Evolutionary conservation across 2,888 invertebrate species (phyloP).

Genomic region (Isoperla grammatica): DNA sequence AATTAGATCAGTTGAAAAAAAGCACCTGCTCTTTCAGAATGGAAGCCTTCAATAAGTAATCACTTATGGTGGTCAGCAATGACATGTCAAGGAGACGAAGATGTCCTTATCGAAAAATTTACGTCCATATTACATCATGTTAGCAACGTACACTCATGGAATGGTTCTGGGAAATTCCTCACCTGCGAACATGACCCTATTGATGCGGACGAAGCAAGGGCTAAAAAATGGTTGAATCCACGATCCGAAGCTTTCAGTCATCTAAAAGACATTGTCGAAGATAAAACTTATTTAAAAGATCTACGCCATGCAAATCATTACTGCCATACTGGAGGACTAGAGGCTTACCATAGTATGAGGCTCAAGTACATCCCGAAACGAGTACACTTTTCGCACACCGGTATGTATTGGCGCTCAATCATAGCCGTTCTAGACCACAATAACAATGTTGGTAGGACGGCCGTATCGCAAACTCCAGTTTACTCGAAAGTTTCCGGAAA

Average conservation of each 20-base stretch:
- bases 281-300: neutral
- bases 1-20: no score
- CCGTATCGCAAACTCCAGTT: neutral
- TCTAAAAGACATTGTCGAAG: neutral
- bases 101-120: neutral
- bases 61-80: neutral
- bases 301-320: neutral
- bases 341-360: neutral
- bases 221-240: neutral
- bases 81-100: neutral
- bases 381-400: no score
- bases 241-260: neutral
- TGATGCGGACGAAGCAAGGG: neutral
- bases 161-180: neutral
- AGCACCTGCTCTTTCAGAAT: neutral
- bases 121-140: neutral
- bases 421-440: no score
- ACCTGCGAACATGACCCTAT: neutral
- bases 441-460: no score
- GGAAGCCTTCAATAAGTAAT: neutral
- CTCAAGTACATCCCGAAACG: neutral
- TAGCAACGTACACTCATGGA: neutral
- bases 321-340: neutral
- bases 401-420: no score
- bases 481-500: neutral